Conservation (phyloP, 1,140 invertebrate genomes). For the Parasteatoda tepidariorum region DNA sequence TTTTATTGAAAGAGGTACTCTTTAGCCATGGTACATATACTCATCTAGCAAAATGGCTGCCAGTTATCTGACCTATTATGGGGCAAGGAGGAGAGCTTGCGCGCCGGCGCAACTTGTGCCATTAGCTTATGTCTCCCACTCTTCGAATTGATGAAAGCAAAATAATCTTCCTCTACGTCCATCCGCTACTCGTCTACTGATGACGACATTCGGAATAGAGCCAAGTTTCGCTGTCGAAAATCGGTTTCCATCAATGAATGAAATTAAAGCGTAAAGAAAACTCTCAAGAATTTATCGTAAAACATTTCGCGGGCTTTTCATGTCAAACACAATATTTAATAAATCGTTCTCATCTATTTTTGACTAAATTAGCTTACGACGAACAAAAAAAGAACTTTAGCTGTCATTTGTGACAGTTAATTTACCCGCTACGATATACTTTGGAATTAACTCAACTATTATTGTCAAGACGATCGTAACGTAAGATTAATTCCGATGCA, state of each 20-base stretch:
- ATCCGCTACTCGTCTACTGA: neutral
- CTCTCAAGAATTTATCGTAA: neutral
- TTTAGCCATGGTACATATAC: conserved; percentile 57
- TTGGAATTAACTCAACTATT: too few species aligned
- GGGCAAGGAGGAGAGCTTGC: conserved; percentile 54
- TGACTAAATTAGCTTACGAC: too few species aligned
- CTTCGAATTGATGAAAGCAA: conserved; percentile 40
- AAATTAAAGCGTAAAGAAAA: neutral
- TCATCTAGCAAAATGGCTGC: conserved; percentile 59
- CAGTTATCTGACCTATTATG: conserved; percentile 61
- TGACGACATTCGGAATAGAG: neutral
- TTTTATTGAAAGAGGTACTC: conserved; percentile 25
- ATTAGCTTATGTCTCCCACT: conserved; percentile 26
- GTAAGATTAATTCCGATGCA: too few species aligned
- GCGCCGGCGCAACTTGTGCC: conserved; percentile 56
- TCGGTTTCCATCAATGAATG: neutral
- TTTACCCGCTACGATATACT: too few species aligned
- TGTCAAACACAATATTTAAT: neutral
- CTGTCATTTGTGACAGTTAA: too few species aligned
- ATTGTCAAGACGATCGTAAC: too few species aligned
- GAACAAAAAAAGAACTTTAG: too few species aligned
- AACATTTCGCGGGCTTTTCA: neutral
- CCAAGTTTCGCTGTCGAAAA: conserved; percentile 19
- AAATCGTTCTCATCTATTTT: neutral
- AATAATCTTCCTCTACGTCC: conserved; percentile 15